phyloP scores from a whole-genome alignment of 2,113 vertebrate species.

The Mungos mungo region DNA sequence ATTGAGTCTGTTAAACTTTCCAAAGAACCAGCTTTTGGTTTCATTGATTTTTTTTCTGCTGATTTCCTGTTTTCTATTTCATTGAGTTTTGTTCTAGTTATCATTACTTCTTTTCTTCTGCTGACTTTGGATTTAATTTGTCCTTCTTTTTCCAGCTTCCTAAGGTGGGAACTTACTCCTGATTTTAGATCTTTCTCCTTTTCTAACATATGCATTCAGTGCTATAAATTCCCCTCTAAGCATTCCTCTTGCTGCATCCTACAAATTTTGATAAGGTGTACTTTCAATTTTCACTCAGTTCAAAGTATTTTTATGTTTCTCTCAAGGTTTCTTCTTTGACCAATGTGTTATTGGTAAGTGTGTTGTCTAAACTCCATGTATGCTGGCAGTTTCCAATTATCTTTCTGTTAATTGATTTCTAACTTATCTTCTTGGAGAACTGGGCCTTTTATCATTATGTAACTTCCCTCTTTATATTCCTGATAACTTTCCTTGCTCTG shows the following conservation, averaged over 20 bases:
- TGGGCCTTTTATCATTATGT: not conserved
- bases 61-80: not conserved
- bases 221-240: not conserved
- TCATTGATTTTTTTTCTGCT: not conserved
- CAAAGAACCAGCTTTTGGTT: not conserved
- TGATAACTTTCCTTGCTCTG: not conserved
- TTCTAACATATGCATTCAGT: no score
- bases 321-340: not conserved
- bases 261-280: not conserved
- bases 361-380: not conserved
- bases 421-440: not conserved
- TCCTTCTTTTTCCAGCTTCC: not conserved
- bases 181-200: not conserved
- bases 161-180: not conserved
- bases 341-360: not conserved
- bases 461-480: not conserved
- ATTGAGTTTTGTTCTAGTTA: not conserved
- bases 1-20: not conserved
- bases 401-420: not conserved
- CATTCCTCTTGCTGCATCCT: not conserved
- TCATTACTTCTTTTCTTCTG: not conserved
- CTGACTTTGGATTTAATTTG: not conserved
- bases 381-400: not conserved
- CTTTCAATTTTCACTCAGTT: not conserved
- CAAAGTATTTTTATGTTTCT: not conserved